phyloP scores from a whole-genome alignment of 2,113 vertebrate genomes.

The Eulemur macaco region DNA sequence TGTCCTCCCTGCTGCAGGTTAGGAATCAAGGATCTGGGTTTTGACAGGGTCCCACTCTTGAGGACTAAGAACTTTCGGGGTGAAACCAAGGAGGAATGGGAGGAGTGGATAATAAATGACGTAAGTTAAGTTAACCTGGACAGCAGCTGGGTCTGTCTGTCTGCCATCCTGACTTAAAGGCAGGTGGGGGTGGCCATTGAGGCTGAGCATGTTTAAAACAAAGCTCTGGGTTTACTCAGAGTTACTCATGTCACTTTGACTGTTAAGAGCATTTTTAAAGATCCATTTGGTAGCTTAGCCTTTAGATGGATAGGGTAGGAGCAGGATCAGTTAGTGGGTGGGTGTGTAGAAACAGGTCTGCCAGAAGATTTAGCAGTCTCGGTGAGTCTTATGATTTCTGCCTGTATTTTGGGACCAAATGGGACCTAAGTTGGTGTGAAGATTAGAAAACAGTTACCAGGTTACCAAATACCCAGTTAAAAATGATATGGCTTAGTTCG shows the following conservation, averaged over 20 bases:
- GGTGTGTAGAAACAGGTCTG: neutral
- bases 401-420: neutral
- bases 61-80: neutral
- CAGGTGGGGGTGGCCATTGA: neutral
- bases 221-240: neutral
- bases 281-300: neutral
- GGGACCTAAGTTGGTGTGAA: neutral
- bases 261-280: neutral
- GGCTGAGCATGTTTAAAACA: neutral
- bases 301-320: neutral
- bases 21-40: neutral
- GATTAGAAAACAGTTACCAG: conserved; percentile 21
- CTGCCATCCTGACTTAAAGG: neutral
- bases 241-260: neutral
- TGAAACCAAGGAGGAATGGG: neutral
- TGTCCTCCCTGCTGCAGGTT: neutral
- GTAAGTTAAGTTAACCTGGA: neutral
- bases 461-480: neutral
- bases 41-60: neutral
- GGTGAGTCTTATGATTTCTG: neutral
- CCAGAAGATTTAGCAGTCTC: neutral
- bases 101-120: neutral
- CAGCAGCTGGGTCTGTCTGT: neutral
- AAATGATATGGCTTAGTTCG: conserved; percentile 32
- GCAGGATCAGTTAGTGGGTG: neutral